Evolutionary conservation across 2,888 invertebrate species (phyloP), one percentile per base, ranked within the genome.

Genomic region (Tetrapedia diversipes): DNA sequence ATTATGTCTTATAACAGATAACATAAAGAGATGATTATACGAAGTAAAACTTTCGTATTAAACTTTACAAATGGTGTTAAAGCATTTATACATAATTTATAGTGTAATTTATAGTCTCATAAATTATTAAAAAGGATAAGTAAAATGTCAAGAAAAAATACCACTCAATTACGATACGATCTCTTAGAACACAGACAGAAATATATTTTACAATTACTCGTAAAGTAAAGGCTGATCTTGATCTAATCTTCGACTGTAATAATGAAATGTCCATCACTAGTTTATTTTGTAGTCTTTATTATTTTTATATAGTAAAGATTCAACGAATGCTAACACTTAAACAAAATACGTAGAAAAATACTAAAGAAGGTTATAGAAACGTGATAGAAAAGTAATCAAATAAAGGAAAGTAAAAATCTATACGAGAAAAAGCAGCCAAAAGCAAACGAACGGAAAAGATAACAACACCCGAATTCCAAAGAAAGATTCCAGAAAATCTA

Each of bases 81-180:
- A 41, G 16, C 22, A 47, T 24, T 34, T 53, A 32, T 32, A 51
- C 11, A n/a, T n/a, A n/a, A n/a, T 14, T 39, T 16, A 29, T 3
- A 19, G 19, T 1, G 14, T 57, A 56, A 10, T 27, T 22, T n/a
- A 49, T 11, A 22, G n/a, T 51, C 60, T 22, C 49, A 29, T 43
- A 27, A 64, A 32, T 7, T 27, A 10, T 34, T 32, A 51, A n/a
- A n/a, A 41, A 57, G 39, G 19, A 22, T 59, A 37, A 27, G 16
- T 43, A 59, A 43, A 59, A 29, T 43, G 29, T 22, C 14, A 32
- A 61, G 19, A 11, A n/a, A 29, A 19, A 43, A 43, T 4, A 39
- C 56, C 4, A 16, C 32, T 34, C 19, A 64, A 41, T 51, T 19
- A 3, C 16, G 51, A 51, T 64, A 53, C 29, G 41, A 51, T 51